Base-by-base conservation (phyloP, 2,888 invertebrate genomes). In the Apotomis capreana region DNA sequence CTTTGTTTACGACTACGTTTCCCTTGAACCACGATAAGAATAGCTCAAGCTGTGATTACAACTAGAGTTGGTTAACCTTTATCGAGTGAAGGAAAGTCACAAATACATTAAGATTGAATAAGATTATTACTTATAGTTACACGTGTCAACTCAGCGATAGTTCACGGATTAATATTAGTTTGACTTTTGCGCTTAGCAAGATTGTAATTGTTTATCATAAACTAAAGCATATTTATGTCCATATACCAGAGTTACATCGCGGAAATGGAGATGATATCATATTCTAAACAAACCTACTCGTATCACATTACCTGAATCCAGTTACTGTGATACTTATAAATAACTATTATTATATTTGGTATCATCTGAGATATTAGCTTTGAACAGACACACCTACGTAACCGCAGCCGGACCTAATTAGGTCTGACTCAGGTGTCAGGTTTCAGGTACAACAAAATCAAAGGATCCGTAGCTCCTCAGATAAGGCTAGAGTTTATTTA, bases 1-100 rank as follows among this genome's bases (percentile, higher is more conserved):
- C 75, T 80, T 68, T 83, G 80, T 80, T 84, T 81, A 81, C 76
- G 80, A 82, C 83, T 75, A 76, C 78, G 78, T 78, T 80, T 87
- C 84, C 86, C 80, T 80, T 84, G 85, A 87, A 87, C 81, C 76
- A 76, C 57, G 83, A 86, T 84, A 83, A 82, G 82, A 81, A 81
- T 46, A 15, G 68, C 13, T 60, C 65, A 40, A 36, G 69, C 65
- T 55, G 44, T 68, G 72, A 58, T 63, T 65, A 65, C 13, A 44
- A 63, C 15, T 49, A 52, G 62, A 63, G 58, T 63, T 63, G 44
- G 62, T 63, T 72, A 57, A 72, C 67, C 71, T 68, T 44, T n/a
- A 51, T 51, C 64, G 46, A 54, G 59, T 59, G 37, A 46, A 67
- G 62, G 71, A 62, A 62, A 68, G 68, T 67, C 61, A 71, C 70